These are phyloP conservation scores for Odontothrips loti DNA, from an alignment of 2,888 invertebrate species.

Conservation along the genomic window DNA sequence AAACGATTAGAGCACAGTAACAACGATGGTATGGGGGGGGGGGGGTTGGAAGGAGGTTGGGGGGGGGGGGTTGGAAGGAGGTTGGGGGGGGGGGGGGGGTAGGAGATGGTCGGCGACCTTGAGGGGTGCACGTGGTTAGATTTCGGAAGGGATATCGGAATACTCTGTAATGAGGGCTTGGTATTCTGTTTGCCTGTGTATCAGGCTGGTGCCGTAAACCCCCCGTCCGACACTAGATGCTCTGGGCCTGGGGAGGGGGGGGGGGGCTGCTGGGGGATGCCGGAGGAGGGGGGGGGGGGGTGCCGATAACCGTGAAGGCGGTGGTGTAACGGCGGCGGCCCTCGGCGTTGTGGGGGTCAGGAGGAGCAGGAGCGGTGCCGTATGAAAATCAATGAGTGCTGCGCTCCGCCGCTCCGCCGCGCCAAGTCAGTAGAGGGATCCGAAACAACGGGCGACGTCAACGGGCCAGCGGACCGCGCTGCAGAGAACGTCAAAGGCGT, in stretches of 20 bases:
- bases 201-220: no score
- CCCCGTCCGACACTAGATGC: neutral
- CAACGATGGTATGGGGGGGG: no score
- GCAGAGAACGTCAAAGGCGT: no score
- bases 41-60: neutral
- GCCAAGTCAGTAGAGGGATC: neutral
- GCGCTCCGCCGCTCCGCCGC: neutral
- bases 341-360: neutral
- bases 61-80: neutral
- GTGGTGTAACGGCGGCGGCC: neutral
- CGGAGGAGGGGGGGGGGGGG: neutral
- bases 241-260: neutral
- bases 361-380: neutral
- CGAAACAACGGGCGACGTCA: neutral
- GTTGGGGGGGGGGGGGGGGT: neutral
- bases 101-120: neutral
- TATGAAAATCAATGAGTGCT: neutral
- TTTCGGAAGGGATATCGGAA: neutral
- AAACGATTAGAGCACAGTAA: neutral
- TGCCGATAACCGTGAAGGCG: neutral
- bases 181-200: conserved; percentile 1
- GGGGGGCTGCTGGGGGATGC: neutral
- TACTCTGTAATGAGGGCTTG: neutral
- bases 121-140: no score
- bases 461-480: neutral